phyloP scores from a whole-genome alignment of 2,797 vertebrate genomes.

The Danio aesculapii region DNA sequence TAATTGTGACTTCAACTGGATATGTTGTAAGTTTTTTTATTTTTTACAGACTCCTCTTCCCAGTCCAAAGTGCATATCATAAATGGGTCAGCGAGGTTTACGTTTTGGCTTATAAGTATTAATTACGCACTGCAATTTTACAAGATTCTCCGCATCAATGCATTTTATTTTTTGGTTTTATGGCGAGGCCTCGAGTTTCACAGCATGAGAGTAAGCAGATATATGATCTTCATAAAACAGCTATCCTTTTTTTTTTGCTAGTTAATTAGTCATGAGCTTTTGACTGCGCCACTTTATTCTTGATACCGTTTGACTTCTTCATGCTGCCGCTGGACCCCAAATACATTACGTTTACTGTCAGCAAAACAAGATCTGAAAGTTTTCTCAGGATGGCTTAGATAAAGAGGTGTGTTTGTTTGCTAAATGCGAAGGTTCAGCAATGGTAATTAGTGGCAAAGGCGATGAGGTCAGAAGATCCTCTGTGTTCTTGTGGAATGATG shows the following conservation, averaged over 20 bases:
- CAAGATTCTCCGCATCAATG: constrained; percentile 63
- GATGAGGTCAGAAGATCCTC: constrained; percentile 59
- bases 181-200: constrained; percentile 36
- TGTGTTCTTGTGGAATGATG: constrained; percentile 61
- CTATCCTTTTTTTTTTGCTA: constrained; percentile 19
- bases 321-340: constrained; percentile 9
- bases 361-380: constrained; percentile 48
- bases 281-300: constrained; percentile 28
- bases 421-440: constrained; percentile 52
- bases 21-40: constrained; percentile 58
- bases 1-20: no score
- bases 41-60: constrained; percentile 62
- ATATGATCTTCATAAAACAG: constrained; percentile 48
- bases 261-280: constrained; percentile 47
- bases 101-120: constrained; percentile 68
- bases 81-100: constrained; percentile 71
- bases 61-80: constrained; percentile 60
- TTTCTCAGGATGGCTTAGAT: constrained; percentile 59
- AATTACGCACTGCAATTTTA: constrained; percentile 74
- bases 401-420: constrained; percentile 57
- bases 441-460: constrained; percentile 49
- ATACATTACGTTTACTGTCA: constrained; percentile 47
- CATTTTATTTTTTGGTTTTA: constrained; percentile 49
- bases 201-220: constrained; percentile 31
- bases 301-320: constrained; percentile 29